Evolutionary conservation across 2,888 invertebrate species (phyloP), one percentile per base, ranked within the genome.

Genomic region (Bedellia somnulentella): DNA sequence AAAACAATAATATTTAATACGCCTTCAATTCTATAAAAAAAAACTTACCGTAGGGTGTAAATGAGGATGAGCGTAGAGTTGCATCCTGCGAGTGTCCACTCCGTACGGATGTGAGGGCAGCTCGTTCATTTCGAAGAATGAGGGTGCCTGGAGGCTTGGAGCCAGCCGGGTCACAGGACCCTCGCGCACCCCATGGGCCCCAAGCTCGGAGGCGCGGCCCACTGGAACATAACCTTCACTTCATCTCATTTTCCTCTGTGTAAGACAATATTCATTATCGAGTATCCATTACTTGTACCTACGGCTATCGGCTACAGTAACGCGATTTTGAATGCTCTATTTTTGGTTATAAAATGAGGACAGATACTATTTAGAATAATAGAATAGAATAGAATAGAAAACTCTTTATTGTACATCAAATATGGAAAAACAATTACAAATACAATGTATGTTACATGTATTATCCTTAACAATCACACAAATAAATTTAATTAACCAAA

Each of bases 81-180:
- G 66, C 64, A 71, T 68, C 55, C 70, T 67, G 43, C 70, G 57
- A 28, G 63, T 47, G 48, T 71, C 68, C 43, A 61, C 50, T 11
- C 55, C 42, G 43, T 66, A 71, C 27, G 55, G 40, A 40, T 52
- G 54, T 9, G 61, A 37, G n/a, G 64, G 59, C 41, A 70, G 48
- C 37, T 71, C 70, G 51, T 64, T 71, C 71, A 70, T 70, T 42
- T 57, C 66, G 68, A 66, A 67, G 33, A 47, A 37, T 31, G 47
- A 34, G 37, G 52, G 46, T 31, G 50, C 36, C 34, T 50, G 48
- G 38, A 54, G 50, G 42, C 47, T 50, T 32, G 58, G 50, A 39
- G 52, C 63, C 49, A 68, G 49, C 49, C 54, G 47, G 35, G 57
- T 16, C 15, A 24, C 45, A 46, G 52, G 53, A 39, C 59, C 55